Conservation (phyloP, 2,888 invertebrate genomes). For the Scaptomyza reducta region DNA sequence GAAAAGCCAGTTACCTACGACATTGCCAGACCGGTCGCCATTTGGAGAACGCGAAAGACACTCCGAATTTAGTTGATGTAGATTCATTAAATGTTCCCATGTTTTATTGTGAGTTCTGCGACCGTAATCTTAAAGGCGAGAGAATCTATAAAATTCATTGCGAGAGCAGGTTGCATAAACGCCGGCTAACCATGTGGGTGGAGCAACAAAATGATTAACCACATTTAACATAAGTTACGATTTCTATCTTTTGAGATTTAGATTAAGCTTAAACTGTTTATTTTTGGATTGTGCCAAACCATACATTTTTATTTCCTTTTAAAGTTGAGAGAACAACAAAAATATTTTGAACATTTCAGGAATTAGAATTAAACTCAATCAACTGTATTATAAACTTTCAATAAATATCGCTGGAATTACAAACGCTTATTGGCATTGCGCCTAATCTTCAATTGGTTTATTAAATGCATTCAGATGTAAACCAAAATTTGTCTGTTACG, state of each 20-base stretch:
- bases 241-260: no score
- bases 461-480: conserved; percentile 50
- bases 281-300: background rate
- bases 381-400: background rate
- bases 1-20: background rate
- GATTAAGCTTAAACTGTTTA: no score
- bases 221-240: background rate
- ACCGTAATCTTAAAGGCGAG: conserved; percentile 6
- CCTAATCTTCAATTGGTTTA: background rate
- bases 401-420: background rate
- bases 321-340: background rate
- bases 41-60: background rate
- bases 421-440: background rate
- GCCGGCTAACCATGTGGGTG: background rate
- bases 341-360: background rate
- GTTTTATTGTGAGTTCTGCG: conserved; percentile 13
- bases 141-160: conserved; percentile 8
- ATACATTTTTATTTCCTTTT: background rate
- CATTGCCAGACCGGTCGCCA: background rate
- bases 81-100: background rate
- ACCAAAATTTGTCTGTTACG: conserved; percentile 40
- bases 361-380: background rate
- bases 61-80: background rate
- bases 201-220: background rate
- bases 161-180: conserved; percentile 1